These are phyloP conservation scores for Drosophila albomicans DNA, from an alignment of 1,140 invertebrate species.

Conservation along the genomic window DNA sequence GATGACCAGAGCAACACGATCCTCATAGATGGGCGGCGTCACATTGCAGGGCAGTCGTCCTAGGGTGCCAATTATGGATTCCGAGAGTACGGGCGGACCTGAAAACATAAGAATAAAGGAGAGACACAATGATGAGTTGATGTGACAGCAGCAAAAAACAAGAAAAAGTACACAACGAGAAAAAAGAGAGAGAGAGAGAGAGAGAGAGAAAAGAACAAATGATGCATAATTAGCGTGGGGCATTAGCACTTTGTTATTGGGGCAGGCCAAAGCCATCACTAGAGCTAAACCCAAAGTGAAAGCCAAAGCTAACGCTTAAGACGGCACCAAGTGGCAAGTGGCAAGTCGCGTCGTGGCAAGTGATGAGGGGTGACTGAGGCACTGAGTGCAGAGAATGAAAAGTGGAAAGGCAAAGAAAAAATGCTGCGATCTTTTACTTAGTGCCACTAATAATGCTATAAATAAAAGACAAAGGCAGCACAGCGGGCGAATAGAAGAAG, in stretches of 20 bases:
- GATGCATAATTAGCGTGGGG: conserved; percentile 79
- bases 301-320: conserved; percentile 25
- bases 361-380: not conserved
- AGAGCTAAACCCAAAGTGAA: conserved; percentile 16
- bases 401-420: conserved; percentile 47
- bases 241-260: conserved; percentile 80
- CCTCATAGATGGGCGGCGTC: conserved; percentile 89
- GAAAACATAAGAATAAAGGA: conserved; percentile 70
- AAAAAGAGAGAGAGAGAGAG: not conserved
- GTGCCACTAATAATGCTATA: conserved; percentile 81
- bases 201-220: conserved; percentile 59
- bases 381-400: conserved; percentile 13
- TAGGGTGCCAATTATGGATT: conserved; percentile 90
- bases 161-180: not conserved
- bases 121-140: conserved; percentile 47
- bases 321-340: conserved; percentile 25
- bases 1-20: conserved; percentile 92
- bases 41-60: conserved; percentile 94
- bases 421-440: conserved; percentile 71
- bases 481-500: not conserved
- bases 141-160: conserved; percentile 36
- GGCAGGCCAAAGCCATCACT: conserved; percentile 46
- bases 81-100: conserved; percentile 88
- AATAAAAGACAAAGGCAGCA: conserved; percentile 64
- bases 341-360: conserved; percentile 2